These are phyloP conservation scores for Microplitis deprimator DNA, from an alignment of 2,888 invertebrate species.

Conservation along the genomic window DNA sequence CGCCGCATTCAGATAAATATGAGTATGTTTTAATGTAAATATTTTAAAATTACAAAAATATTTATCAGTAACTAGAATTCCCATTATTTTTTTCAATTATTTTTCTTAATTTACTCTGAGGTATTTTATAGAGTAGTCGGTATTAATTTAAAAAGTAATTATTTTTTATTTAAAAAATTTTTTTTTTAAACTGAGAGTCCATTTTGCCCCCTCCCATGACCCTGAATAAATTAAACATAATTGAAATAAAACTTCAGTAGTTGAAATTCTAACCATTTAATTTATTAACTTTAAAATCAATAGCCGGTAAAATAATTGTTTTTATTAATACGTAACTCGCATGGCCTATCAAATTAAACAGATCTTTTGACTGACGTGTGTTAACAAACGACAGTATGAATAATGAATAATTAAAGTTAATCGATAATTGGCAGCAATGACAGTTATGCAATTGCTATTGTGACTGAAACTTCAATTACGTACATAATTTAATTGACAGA, in stretches of 20 bases:
- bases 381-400: conserved; percentile 37
- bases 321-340: conserved; percentile 7
- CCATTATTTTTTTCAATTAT: neutral
- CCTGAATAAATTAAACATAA: no score
- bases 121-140: no score
- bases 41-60: neutral
- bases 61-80: neutral
- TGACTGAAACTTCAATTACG: neutral
- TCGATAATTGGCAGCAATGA: conserved; percentile 49
- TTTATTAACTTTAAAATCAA: neutral
- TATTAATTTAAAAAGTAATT: no score
- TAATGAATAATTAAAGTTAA: conserved; percentile 56
- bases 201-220: no score
- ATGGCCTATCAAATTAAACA: neutral
- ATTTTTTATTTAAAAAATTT: no score
- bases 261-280: neutral
- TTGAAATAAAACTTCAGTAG: no score
- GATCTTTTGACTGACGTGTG: neutral
- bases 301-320: neutral
- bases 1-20: neutral
- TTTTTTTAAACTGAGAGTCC: no score
- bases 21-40: neutral
- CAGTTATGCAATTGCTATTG: conserved; percentile 19
- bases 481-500: neutral
- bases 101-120: neutral